Evolutionary conservation across 2,888 invertebrate genomes (phyloP).

Genomic region (Drosophila nigricruria): DNA sequence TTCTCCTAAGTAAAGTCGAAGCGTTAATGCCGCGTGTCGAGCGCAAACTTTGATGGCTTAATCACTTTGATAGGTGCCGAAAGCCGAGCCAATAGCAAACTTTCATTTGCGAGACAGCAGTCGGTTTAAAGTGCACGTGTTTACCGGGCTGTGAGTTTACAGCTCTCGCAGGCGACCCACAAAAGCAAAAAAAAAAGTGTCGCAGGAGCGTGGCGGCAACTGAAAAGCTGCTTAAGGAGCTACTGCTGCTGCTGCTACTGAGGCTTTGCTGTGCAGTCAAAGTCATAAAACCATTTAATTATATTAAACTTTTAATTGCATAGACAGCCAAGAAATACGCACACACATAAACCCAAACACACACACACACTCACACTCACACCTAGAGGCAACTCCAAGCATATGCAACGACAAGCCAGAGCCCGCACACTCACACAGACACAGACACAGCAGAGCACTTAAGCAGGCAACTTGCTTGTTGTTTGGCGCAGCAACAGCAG

Average conservation of each 20-base stretch:
- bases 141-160: slow-evolving; percentile 49
- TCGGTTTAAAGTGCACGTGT: slow-evolving; percentile 69
- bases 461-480: slow-evolving; percentile 60
- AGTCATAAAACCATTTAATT: slow-evolving; percentile 84
- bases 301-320: slow-evolving; percentile 84
- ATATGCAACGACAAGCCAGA: slow-evolving; percentile 59
- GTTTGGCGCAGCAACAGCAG: slow-evolving; percentile 28
- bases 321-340: slow-evolving; percentile 67
- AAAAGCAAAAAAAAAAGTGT: slow-evolving; percentile 44
- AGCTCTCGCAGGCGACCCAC: slow-evolving; percentile 39
- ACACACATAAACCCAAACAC: slow-evolving; percentile 31
- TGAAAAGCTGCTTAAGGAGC: slow-evolving; percentile 48
- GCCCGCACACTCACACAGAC: background rate
- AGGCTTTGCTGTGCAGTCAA: slow-evolving; percentile 60
- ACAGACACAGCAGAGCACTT: slow-evolving; percentile 43
- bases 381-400: slow-evolving; percentile 50
- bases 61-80: slow-evolving; percentile 64
- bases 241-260: slow-evolving; percentile 33
- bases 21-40: slow-evolving; percentile 80
- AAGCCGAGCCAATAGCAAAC: slow-evolving; percentile 41
- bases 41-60: slow-evolving; percentile 78
- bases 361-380: slow-evolving; percentile 10
- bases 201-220: slow-evolving; percentile 28
- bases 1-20: slow-evolving; percentile 38
- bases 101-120: slow-evolving; percentile 49